These are phyloP conservation scores for Allygus modestus DNA, from an alignment of 2,888 invertebrate genomes.

Conservation along the genomic window DNA sequence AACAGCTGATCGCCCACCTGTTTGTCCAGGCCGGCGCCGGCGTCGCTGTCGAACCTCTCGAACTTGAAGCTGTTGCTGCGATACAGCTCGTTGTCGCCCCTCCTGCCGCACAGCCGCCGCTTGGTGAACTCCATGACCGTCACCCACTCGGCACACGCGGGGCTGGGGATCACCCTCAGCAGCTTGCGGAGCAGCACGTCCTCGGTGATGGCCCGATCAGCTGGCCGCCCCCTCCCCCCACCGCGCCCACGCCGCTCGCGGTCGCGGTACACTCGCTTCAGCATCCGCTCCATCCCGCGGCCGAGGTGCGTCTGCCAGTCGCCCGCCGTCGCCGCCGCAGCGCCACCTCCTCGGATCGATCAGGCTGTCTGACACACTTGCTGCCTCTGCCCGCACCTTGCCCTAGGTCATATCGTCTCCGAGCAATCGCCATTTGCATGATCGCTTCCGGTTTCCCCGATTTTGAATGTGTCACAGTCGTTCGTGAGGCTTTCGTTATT, in stretches of 20 bases:
- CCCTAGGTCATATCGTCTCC: slow-evolving; percentile 9
- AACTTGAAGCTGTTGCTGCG: slow-evolving; percentile 93
- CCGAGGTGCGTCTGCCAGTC: background rate
- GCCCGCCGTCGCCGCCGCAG: background rate
- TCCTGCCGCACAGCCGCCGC: slow-evolving; percentile 84
- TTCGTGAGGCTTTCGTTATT: too few relatives aligned
- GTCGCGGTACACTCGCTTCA: slow-evolving; percentile 61
- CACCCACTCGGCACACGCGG: slow-evolving; percentile 67
- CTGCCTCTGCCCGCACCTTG: background rate
- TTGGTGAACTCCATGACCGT: slow-evolving; percentile 74
- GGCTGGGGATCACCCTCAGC: slow-evolving; percentile 63
- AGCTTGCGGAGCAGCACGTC: slow-evolving; percentile 66
- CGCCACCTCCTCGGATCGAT: background rate
- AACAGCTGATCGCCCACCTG: slow-evolving; percentile 78
- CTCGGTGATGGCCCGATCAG: slow-evolving; percentile 62
- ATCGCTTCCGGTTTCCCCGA: background rate
- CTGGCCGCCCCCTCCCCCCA: slow-evolving; percentile 42
- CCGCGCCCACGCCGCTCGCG: slow-evolving; percentile 55
- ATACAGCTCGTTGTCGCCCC: slow-evolving; percentile 89
- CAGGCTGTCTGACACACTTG: slow-evolving; percentile 36
- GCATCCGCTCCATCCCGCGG: slow-evolving; percentile 64
- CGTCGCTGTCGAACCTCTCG: slow-evolving; percentile 86
- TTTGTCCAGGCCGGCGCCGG: slow-evolving; percentile 75
- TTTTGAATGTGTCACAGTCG: background rate
- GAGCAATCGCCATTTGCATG: slow-evolving; percentile 18